Evolutionary conservation across 2,888 invertebrate species (phyloP).

Genomic region (Argyresthia goedartella): DNA sequence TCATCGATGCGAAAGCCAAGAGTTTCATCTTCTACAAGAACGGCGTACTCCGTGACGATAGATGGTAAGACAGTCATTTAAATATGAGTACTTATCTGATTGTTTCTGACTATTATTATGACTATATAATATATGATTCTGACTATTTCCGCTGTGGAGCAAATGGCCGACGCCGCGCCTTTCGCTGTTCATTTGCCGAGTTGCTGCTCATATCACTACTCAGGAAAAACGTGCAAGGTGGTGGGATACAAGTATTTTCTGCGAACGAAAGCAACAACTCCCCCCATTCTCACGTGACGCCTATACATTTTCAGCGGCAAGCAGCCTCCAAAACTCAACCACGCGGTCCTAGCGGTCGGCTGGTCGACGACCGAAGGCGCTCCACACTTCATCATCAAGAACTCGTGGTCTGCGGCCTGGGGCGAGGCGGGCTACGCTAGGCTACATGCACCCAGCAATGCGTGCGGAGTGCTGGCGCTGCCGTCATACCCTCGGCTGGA

Average conservation of each 20-base stretch:
- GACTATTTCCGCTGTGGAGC: too few relatives aligned
- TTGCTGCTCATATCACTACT: too few relatives aligned
- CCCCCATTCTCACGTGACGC: too few relatives aligned
- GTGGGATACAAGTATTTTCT: too few relatives aligned
- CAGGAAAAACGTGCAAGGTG: too few relatives aligned
- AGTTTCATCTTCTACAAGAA: conserved; percentile 33
- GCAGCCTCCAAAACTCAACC: conserved; percentile 23
- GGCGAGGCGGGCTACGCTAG: conserved; percentile 43
- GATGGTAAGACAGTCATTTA: conserved; percentile 28
- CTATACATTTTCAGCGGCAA: conserved; percentile 22
- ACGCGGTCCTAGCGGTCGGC: conserved; percentile 52
- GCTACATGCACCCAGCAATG: conserved; percentile 39
- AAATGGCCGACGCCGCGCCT: not conserved
- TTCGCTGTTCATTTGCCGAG: too few relatives aligned
- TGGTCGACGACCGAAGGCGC: conserved; percentile 34
- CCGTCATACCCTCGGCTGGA: conserved; percentile 41
- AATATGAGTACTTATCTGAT: too few relatives aligned
- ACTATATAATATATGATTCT: too few relatives aligned
- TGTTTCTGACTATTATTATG: too few relatives aligned
- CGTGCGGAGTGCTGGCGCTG: conserved; percentile 42
- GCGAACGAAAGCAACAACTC: too few relatives aligned
- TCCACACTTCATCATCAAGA: conserved; percentile 49
- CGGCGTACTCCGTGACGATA: conserved; percentile 40
- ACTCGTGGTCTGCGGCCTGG: conserved; percentile 45
- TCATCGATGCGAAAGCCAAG: conserved; percentile 32